Evolutionary conservation across 1,140 invertebrate genomes (phyloP).

Genomic region (Halesus radiatus): DNA sequence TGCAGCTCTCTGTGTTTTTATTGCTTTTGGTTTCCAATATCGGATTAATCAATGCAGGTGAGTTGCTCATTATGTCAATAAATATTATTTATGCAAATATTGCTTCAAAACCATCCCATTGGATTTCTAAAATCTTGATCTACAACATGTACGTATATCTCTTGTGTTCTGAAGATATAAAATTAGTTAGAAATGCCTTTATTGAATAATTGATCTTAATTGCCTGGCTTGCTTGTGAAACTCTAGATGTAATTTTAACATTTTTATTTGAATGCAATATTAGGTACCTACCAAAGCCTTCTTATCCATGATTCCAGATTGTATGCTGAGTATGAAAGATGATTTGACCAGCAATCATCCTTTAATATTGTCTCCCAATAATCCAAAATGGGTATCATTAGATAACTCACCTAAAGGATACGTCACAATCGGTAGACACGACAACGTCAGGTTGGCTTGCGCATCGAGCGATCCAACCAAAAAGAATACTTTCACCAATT

Average conservation of each 20-base stretch:
- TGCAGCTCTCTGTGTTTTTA: conserved; percentile 16
- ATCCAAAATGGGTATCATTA: conserved; percentile 49
- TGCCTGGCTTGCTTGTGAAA: too few species aligned
- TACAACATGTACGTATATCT: too few species aligned
- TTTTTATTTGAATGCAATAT: too few species aligned
- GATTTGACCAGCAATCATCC: conserved; percentile 55
- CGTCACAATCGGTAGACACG: conserved; percentile 47
- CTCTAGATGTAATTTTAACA: too few species aligned
- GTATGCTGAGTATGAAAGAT: conserved; percentile 48
- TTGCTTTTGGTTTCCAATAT: conserved; percentile 36
- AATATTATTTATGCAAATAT: neutral
- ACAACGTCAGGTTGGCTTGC: conserved; percentile 52
- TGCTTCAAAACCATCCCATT: too few species aligned
- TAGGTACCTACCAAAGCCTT: too few species aligned
- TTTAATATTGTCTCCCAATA: conserved; percentile 39
- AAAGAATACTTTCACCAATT: conserved; percentile 44
- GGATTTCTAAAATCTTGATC: too few species aligned
- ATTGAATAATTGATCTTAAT: too few species aligned
- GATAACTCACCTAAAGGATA: conserved; percentile 38
- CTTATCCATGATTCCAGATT: conserved; percentile 45
- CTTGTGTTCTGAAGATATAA: too few species aligned
- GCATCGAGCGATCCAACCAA: conserved; percentile 10
- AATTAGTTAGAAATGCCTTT: too few species aligned
- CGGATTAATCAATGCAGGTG: conserved; percentile 46
- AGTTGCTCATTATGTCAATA: conserved; percentile 22